These are phyloP conservation scores for Oophaga sylvatica DNA, from an alignment of 2,797 vertebrate genomes.

Conservation along the genomic window DNA sequence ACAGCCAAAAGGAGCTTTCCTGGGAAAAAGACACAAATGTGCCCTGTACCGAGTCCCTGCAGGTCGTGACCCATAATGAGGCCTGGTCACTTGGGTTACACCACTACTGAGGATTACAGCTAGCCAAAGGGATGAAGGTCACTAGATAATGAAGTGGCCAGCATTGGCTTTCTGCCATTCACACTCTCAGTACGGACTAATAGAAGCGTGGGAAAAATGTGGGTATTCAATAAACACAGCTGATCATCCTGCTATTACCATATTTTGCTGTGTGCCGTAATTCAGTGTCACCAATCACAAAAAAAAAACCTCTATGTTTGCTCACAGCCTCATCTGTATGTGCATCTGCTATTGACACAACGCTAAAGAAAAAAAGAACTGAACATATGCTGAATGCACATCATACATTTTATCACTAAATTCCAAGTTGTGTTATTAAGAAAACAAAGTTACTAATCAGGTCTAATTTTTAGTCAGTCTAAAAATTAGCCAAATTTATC, in stretches of 20 bases:
- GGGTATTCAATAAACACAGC: slow-evolving; percentile 3
- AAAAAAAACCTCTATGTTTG: not conserved
- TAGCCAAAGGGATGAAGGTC: slow-evolving; percentile 80
- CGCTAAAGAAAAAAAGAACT: not conserved
- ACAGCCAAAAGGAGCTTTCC: slow-evolving; percentile 64
- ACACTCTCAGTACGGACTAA: slow-evolving; percentile 57
- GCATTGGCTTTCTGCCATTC: slow-evolving; percentile 98
- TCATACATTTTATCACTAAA: not conserved
- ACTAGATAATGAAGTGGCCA: slow-evolving; percentile 91
- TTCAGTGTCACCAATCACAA: not conserved
- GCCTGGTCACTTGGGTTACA: slow-evolving; percentile 79
- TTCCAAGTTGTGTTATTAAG: not conserved
- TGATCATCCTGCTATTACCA: slow-evolving; percentile 26
- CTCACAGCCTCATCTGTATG: too few species aligned
- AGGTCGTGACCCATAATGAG: slow-evolving; percentile 85
- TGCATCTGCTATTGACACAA: not conserved
- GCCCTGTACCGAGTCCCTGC: slow-evolving; percentile 75
- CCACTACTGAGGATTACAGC: slow-evolving; percentile 79
- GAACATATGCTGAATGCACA: not conserved
- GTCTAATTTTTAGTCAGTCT: too few species aligned
- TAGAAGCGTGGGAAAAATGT: slow-evolving; percentile 41
- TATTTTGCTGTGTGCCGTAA: not conserved
- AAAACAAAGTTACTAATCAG: not conserved
- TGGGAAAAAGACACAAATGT: slow-evolving; percentile 68
- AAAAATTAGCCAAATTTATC: too few species aligned